Conservation (phyloP, 2,113 vertebrate genomes). For the Clarias gariepinus region DNA sequence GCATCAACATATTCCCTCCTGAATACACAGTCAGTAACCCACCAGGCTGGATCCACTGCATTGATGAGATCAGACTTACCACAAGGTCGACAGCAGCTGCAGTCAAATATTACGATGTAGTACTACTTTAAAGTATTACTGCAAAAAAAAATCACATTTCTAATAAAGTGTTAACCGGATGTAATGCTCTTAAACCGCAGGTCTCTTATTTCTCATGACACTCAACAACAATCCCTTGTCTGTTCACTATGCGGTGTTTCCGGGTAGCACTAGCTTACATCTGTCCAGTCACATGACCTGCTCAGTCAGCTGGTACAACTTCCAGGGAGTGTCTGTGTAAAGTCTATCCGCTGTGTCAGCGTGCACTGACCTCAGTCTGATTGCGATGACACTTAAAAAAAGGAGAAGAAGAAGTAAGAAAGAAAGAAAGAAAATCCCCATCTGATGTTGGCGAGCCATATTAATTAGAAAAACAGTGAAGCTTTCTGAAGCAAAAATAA, state of each 20-base stretch:
- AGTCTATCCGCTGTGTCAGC: background rate
- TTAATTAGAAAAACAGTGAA: background rate
- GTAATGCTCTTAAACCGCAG: background rate
- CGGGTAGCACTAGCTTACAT: background rate
- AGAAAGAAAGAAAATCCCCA: background rate
- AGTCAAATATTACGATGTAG: background rate
- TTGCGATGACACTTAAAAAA: too few relatives aligned
- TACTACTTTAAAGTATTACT: background rate
- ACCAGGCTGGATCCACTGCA: background rate
- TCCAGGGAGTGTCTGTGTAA: conserved; percentile 20
- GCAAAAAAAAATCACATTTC: background rate
- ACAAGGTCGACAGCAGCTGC: background rate
- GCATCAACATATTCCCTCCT: background rate
- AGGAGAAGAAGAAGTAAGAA: too few relatives aligned
- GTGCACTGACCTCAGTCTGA: background rate
- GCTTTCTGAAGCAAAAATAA: background rate
- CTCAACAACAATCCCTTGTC: background rate
- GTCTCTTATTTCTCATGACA: background rate
- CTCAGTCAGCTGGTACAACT: conserved; percentile 43
- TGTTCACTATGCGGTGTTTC: background rate
- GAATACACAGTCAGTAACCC: background rate
- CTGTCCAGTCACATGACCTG: conserved; percentile 38
- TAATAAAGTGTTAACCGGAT: background rate
- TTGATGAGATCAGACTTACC: conserved; percentile 35
- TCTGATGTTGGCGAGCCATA: background rate